Base-by-base conservation (phyloP, 2,888 invertebrate species). In the Ichneumon xanthorius region DNA sequence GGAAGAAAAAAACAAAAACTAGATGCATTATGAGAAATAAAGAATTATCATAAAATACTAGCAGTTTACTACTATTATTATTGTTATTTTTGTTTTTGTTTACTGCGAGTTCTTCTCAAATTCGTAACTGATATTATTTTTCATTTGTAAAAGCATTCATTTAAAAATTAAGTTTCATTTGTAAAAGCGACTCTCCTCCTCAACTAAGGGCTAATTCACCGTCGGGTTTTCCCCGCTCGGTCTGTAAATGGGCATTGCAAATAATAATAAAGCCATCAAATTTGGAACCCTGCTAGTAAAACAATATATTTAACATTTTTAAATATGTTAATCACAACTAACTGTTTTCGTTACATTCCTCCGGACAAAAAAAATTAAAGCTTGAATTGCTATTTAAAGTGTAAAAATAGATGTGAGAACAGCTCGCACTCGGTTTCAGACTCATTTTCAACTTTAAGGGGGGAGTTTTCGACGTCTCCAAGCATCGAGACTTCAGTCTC, bases 21-120 rank as follows among this genome's bases (percentile, higher is more conserved):
- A 55, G 73, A 61, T 78, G 70, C 68, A 85, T 82, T 85, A 82
- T 55, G 5, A 19, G 81, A 81, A 85, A 55, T 82, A 81, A 85
- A 79, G 78, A 85, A 79, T 82, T 79, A 26, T 22, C 78, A 78
- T 73, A 85, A 81, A 75, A 11, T 40, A 40, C 40, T 11, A 11
- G 7, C 5, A 40, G 11, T 40, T 11, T 40, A 40, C 11, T 3
- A 3, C 3, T 9, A 40, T 40, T 40, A 11, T 40, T 40, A 40
- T 40, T 40, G 11, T 40, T 1, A 40, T 40, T 9, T 40, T 40
- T 11, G 2, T 3, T 40, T 40, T 11, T 11, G 11, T 40, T 40
- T 40, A 40, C 40, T 40, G 40, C 11, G 3, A 40, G 40, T 40
- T 40, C 11, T 40, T 11, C 9, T 9, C 40, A 40, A 40, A 40